Evolutionary conservation across 2,888 invertebrate species (phyloP), one percentile per base, ranked within the genome.

Genomic region (Diarsia brunnea): DNA sequence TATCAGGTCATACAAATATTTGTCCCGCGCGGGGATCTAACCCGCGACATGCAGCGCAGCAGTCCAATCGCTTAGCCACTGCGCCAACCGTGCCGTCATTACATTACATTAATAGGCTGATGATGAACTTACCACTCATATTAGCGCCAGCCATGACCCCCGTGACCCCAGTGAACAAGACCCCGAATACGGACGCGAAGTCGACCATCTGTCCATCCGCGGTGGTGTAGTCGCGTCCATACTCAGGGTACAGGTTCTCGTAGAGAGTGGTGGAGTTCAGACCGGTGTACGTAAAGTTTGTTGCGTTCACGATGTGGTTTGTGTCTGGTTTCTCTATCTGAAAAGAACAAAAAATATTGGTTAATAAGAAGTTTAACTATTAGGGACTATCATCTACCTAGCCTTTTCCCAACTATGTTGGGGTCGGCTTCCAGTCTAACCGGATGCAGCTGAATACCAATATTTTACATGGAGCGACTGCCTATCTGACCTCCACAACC

Each of bases 131-230:
- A 97, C 98, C 98, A 83, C 98, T 99, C 99, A 99, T 99, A 94
- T 99, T 99, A 49, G 99, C 99, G 0, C 99, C 99, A 61, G 99
- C 99, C 99, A 99, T 99, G 84, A 99, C 99, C 3, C 99, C 99
- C 0, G 99, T 99, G 4, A 99, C 99, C 24, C 99, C 99, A 38
- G 99, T 99, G 95, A 99, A 99, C 49, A 99, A 96, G 16, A 99
- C 99, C 63, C 99, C 99, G 94, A 99, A 99, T 21, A 99, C 99
- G 0, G 98, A 98, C 0, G 99, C 98, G 94, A 99, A 99, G 91
- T 98, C 98, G 72, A 98, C 98, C 87, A 91, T 81, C 31, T 97
- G 96, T 0, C 97, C 98, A 1, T 96, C 95, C 51, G 97, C 94
- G 0, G 97, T 97, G 2, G 98, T 98, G 92, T 99, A 99, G 95